Percentiles rank a stretch among this genome's conserved stretches.
Evolutionary conservation across 2,888 invertebrate species (phyloP).

Genomic region (Hoplodrina ambigua): DNA sequence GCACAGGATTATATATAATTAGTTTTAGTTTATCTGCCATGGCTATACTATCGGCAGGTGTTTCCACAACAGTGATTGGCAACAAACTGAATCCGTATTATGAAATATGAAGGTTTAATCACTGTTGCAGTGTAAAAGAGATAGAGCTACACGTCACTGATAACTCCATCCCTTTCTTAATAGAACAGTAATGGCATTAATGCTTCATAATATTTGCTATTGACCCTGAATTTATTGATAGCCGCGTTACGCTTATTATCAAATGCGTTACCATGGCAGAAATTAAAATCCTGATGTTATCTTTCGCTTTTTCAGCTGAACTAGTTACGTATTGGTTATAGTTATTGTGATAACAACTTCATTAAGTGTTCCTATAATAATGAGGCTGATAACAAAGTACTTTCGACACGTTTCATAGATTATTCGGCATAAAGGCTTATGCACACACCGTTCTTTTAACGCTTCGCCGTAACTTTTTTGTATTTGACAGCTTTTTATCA

Average conservation of each 20-base stretch:
- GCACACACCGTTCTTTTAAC: too few species aligned
- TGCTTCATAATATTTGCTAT: background rate
- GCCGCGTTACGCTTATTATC: conserved; percentile 1
- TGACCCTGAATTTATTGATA: background rate
- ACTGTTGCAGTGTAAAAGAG: background rate
- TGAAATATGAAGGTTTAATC: background rate
- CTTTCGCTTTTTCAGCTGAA: conserved; percentile 22
- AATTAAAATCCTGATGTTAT: conserved; percentile 9
- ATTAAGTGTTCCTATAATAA: background rate
- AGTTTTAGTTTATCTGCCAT: conserved; percentile 39
- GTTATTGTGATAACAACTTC: conserved; percentile 7
- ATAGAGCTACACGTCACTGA: background rate
- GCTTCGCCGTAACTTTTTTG: too few species aligned
- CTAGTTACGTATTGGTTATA: background rate
- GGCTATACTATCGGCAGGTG: background rate
- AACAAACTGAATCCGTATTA: conserved; percentile 8
- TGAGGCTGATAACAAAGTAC: background rate
- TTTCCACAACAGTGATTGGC: background rate
- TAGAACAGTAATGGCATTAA: background rate
- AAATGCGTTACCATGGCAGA: background rate
- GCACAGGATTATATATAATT: conserved; percentile 30
- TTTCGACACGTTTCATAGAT: background rate
- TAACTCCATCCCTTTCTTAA: background rate
- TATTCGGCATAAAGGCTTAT: background rate
- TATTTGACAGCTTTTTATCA: too few species aligned